Evolutionary conservation across 2,113 vertebrate species (phyloP), one percentile per base, ranked within the genome.

Genomic region (Austrofundulus limnaeus): DNA sequence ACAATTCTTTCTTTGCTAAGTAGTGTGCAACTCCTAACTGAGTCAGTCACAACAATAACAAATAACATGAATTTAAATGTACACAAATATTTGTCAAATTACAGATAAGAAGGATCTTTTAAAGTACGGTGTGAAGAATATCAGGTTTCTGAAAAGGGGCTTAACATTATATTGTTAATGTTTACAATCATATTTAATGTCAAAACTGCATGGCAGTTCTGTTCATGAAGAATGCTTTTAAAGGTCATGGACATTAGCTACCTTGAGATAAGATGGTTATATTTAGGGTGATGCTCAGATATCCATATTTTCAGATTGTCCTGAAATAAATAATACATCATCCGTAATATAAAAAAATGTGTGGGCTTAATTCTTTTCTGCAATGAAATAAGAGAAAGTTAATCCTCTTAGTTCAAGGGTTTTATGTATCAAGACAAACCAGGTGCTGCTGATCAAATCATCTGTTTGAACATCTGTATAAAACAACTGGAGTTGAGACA

Each of bases 271-370:
- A 47, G 59, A 65, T 3, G 12, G 49, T 61, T 79, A 16, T 17
- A 24, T 55, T 38, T 34, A 12, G 19, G 11, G 13, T 47, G 0
- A 49, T 20, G 12, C 61, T 58, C 2, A 67, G 24, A 54, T 68
- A 68, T 74, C 48, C 20, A n/a, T 14, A 48, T 79, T 38, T 53
- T 28, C 24, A 52, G 23, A 25, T 66, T 34, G 12, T 62, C 60
- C 65, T 45, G 49, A 43, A 51, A 69, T 72, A 17, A 62, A 17
- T 50, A 24, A 66, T 67, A 11, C 49, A 80, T 77, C 58, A 73
- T 66, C 51, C 69, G 17, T 45, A 17, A 71, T 21, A 24, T 59
- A 20, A 42, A 85, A 84, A 81, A 78, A 88, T 2, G 86, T 3
- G 1, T 31, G 52, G 60, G 21, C 43, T 66, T 13, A 55, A 70